Percentiles rank a stretch among this genome's conserved stretches.
Conservation (phyloP, 2,888 invertebrate genomes). For the Ennomos fuscantarius region DNA sequence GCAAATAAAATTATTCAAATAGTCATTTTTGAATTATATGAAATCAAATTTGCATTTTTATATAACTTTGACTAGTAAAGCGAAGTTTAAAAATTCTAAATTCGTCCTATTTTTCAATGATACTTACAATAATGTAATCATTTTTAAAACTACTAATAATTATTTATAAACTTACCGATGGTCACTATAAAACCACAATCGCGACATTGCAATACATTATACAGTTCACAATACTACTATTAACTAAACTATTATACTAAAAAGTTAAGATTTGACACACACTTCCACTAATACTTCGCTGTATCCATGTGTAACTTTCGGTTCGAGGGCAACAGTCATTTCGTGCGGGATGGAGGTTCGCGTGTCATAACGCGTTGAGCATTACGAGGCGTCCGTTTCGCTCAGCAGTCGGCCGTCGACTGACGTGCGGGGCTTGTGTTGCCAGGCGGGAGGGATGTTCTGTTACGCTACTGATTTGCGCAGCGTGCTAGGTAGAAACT, state of each 20-base stretch:
- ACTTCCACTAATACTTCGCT: constrained; percentile 65
- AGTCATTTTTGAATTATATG: too few relatives aligned
- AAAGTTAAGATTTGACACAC: constrained; percentile 47
- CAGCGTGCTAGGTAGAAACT: constrained; percentile 22
- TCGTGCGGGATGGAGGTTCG: constrained; percentile 53
- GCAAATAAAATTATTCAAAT: too few relatives aligned
- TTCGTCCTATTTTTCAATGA: too few relatives aligned
- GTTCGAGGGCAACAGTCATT: constrained; percentile 57
- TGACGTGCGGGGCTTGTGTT: constrained; percentile 60
- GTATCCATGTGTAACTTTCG: constrained; percentile 55
- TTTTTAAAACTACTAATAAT: not conserved
- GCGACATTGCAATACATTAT: constrained; percentile 67
- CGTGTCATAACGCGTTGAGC: constrained; percentile 42
- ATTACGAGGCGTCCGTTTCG: constrained; percentile 60
- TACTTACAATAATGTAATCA: too few relatives aligned
- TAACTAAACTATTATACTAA: constrained; percentile 18
- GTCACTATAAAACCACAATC: constrained; percentile 80
- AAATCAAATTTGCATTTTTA: too few relatives aligned
- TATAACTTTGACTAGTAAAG: too few relatives aligned
- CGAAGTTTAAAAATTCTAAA: too few relatives aligned
- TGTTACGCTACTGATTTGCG: constrained; percentile 29
- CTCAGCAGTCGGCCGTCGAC: constrained; percentile 70
- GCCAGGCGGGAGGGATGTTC: constrained; percentile 43
- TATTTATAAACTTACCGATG: constrained; percentile 69
- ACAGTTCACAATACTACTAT: constrained; percentile 27